Percentiles rank a stretch among this genome's conserved stretches.
These are phyloP conservation scores for Philhelius pedissequus DNA, from an alignment of 2,888 invertebrate species.

Conservation along the genomic window DNA sequence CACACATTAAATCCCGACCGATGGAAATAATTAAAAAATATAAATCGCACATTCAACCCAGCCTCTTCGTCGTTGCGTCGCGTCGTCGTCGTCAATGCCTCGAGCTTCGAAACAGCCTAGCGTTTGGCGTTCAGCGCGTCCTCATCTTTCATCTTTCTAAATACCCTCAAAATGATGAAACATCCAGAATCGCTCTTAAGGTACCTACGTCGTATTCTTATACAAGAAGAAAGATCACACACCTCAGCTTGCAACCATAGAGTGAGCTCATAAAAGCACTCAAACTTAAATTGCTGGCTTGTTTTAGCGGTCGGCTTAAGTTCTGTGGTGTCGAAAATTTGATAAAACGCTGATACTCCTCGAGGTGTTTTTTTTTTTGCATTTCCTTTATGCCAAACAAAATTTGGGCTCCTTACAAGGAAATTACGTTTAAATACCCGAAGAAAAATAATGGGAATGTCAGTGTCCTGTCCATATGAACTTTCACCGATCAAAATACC, in stretches of 20 bases:
- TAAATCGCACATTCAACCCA: slow-evolving; percentile 67
- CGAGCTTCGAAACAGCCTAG: slow-evolving; percentile 24
- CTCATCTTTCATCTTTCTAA: slow-evolving; percentile 68
- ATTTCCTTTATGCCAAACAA: neutral
- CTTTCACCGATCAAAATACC: neutral
- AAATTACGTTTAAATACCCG: slow-evolving; percentile 42
- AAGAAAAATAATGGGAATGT: neutral
- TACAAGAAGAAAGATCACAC: neutral
- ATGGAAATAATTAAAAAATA: slow-evolving; percentile 69
- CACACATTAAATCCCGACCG: slow-evolving; percentile 51
- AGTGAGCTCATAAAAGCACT: slow-evolving; percentile 29
- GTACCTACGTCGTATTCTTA: no score
- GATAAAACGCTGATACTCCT: slow-evolving; percentile 67
- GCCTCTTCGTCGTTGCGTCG: slow-evolving; percentile 35
- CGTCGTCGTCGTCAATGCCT: slow-evolving; percentile 14
- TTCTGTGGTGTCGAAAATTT: slow-evolving; percentile 68
- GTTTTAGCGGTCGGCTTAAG: slow-evolving; percentile 45
- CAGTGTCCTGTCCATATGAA: neutral
- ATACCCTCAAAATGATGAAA: slow-evolving; percentile 56
- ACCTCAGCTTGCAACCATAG: neutral
- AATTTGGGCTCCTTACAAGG: slow-evolving; percentile 16
- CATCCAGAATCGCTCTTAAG: slow-evolving; percentile 7
- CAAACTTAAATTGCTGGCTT: slow-evolving; percentile 54
- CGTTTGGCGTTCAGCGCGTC: slow-evolving; percentile 22
- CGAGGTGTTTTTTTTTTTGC: slow-evolving; percentile 60